Base-by-base conservation (phyloP, 1,140 invertebrate species). In the Phymorhynchus buccinoides region DNA sequence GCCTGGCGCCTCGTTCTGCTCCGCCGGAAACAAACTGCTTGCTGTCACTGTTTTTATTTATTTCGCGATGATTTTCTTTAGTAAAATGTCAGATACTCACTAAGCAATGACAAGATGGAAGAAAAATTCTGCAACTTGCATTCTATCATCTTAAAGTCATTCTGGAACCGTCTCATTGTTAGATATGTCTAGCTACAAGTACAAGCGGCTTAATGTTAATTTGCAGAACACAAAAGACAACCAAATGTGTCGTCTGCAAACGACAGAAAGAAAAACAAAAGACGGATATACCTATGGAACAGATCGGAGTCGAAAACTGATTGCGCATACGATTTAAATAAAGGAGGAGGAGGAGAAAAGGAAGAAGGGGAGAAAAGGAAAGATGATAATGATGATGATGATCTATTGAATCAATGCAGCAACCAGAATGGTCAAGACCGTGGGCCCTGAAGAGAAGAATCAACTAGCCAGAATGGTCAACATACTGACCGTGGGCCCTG, bases 1-100 rank as follows among this genome's bases (percentile, higher is more conserved):
- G 84, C 66, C 56, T 78, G 30, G 73, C 39, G 75, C 84, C 84
- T 84, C 73, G 77, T 79, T 77, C 68, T 77, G 83, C 83, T 84
- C 42, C 42, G 71, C 81, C 81, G 81, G 80, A 83, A 83, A 83
- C 66, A 32, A 62, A 73, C 30, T 37, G 62, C 56, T 62, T 62
- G 56, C 56, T 62, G 56, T 62, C 56, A 62, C 56, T 27, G 56
- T 62, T 62, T 42, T 78, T 78, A 42, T 27, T 62, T 27, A 62
- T 27, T 62, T 52, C 48, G 48, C 48, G 48, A 52, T 9, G 12
- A 27, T 62, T 27, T 62, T 16, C 56, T 22, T 1, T 27, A 27
- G 1, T 62, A 27, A 4, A 6, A 27, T 16, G 1, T 27, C 6
- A 4, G 56, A 62, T 62, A 16, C 22, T 27, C 22, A 16, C 22